phyloP scores from a whole-genome alignment of 1,140 invertebrate species.

The Pogonomyrmex barbatus region DNA sequence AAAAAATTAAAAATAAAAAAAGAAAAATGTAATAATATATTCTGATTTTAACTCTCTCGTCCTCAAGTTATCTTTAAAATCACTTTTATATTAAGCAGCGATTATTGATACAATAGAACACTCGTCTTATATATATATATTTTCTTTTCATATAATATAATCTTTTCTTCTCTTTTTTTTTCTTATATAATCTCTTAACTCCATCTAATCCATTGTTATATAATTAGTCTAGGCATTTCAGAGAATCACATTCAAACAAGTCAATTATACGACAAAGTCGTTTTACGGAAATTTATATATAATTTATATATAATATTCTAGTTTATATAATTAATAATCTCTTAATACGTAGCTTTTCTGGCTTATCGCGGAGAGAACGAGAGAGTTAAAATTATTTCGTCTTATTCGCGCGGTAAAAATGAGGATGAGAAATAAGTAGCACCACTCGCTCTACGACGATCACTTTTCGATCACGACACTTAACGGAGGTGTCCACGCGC shows the following conservation, averaged over 20 bases:
- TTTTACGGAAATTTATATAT: constrained; percentile 3
- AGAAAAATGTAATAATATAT: neutral
- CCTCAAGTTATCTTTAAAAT: constrained; percentile 8
- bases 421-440: constrained; percentile 24
- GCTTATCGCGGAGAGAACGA: constrained; percentile 15
- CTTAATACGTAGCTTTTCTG: neutral
- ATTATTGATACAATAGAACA: constrained; percentile 39
- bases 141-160: constrained; percentile 52
- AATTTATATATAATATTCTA: constrained; percentile 34
- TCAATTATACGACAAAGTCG: constrained; percentile 35
- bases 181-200: constrained; percentile 43
- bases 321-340: constrained; percentile 43
- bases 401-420: constrained; percentile 26
- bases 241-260: constrained; percentile 56
- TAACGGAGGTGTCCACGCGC: constrained; percentile 23
- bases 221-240: constrained; percentile 46
- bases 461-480: constrained; percentile 15
- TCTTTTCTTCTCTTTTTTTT: constrained; percentile 19
- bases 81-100: constrained; percentile 23
- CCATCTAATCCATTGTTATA: constrained; percentile 14
- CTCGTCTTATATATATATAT: constrained; percentile 22
- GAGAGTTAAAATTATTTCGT: constrained; percentile 36
- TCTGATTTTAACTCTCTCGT: constrained; percentile 43
- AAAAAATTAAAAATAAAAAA: neutral
- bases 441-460: neutral